Evolutionary conservation across 2,113 vertebrate genomes (phyloP).

Genomic region (Climacteris rufus): DNA sequence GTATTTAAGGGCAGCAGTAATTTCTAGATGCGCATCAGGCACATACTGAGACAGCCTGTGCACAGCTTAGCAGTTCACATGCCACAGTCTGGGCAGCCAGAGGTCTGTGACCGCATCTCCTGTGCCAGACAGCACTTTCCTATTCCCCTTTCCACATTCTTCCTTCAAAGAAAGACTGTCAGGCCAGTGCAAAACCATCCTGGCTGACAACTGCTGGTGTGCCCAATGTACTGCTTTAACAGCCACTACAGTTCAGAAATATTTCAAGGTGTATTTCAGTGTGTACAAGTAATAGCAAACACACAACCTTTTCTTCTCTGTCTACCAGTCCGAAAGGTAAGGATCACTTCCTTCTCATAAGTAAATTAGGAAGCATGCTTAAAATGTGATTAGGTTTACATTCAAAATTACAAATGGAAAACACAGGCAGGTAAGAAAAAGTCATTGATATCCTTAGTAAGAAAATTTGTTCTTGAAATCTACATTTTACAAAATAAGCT

Average conservation of each 20-base stretch:
- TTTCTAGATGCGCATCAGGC: background rate
- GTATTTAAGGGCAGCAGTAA: background rate
- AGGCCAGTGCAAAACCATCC: background rate
- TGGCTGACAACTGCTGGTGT: background rate
- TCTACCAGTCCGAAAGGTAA: background rate
- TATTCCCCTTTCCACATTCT: background rate
- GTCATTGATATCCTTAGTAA: background rate
- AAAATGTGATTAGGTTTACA: background rate
- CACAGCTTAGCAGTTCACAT: background rate
- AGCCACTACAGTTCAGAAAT: background rate
- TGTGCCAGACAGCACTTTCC: background rate
- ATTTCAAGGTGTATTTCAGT: background rate
- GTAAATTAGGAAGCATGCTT: background rate
- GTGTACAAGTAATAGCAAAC: background rate
- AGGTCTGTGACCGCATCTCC: background rate
- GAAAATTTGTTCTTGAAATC: background rate
- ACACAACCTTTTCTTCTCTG: background rate
- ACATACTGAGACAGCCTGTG: background rate
- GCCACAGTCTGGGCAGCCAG: background rate
- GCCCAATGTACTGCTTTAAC: background rate
- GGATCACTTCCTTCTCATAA: background rate
- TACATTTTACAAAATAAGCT: background rate
- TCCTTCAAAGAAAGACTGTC: background rate
- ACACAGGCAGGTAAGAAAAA: background rate
- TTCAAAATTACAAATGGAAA: background rate